Evolutionary conservation across 2,888 invertebrate genomes (phyloP).

Genomic region (Agrochola circellaris): DNA sequence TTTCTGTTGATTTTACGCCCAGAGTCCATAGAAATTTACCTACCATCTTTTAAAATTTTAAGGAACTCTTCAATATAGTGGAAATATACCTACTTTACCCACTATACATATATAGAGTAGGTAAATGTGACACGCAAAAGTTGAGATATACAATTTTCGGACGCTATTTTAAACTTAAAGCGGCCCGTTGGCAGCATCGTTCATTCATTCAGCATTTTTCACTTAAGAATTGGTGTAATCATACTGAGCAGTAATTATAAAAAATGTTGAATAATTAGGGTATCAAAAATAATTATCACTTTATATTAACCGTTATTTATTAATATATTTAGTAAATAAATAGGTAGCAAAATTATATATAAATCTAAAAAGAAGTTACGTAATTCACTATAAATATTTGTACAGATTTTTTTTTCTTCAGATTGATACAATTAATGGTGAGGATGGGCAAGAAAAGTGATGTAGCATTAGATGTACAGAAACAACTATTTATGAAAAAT

Average conservation of each 20-base stretch:
- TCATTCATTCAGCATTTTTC: conserved; percentile 41
- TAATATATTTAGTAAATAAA: conserved; percentile 45
- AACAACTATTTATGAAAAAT: conserved; percentile 48
- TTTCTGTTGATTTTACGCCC: conserved; percentile 46
- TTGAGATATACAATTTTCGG: conserved; percentile 48
- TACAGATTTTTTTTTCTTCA: conserved; percentile 45
- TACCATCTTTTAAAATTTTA: conserved; percentile 45
- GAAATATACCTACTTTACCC: conserved; percentile 45
- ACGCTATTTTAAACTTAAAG: conserved; percentile 49
- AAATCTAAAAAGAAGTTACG: conserved; percentile 46
- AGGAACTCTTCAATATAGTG: conserved; percentile 44
- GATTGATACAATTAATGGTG: conserved; percentile 48
- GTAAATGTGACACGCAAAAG: conserved; percentile 48
- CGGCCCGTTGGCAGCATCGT: conserved; percentile 47
- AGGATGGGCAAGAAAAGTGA: conserved; percentile 48
- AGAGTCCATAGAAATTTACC: conserved; percentile 45
- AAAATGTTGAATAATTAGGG: conserved; percentile 42
- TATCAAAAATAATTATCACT: conserved; percentile 45
- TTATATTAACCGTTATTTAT: conserved; percentile 47
- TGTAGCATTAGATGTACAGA: conserved; percentile 47
- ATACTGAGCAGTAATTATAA: conserved; percentile 43
- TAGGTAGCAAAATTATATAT: conserved; percentile 47
- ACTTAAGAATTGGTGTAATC: conserved; percentile 41
- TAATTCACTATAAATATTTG: conserved; percentile 46
- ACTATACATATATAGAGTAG: conserved; percentile 46